These are phyloP conservation scores for Chalcis sispes DNA, from an alignment of 2,888 invertebrate species.

Conservation along the genomic window DNA sequence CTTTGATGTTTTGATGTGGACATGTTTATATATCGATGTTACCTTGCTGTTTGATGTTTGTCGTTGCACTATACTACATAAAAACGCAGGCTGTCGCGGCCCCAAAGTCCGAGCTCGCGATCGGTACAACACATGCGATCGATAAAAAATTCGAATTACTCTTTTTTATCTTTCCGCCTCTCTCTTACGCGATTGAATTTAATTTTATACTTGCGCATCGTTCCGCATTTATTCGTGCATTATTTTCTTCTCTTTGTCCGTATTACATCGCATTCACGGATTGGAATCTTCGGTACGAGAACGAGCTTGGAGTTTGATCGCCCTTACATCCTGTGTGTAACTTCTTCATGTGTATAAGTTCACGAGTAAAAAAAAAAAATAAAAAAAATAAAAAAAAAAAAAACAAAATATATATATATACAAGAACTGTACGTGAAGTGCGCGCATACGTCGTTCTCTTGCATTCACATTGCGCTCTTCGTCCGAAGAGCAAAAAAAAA, in stretches of 20 bases:
- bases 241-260: not conserved
- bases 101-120: constrained; percentile 51
- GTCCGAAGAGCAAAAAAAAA: constrained; percentile 12
- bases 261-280: too few relatives aligned
- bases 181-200: not conserved
- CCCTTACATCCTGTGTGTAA: constrained; percentile 46
- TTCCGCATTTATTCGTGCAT: not conserved
- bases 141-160: not conserved
- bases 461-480: constrained; percentile 42
- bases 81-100: constrained; percentile 54
- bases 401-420: too few relatives aligned
- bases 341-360: constrained; percentile 60
- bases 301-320: constrained; percentile 52
- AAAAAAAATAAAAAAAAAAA: too few relatives aligned
- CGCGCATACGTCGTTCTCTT: constrained; percentile 52
- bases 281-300: not conserved
- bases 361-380: constrained; percentile 51
- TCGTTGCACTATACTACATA: constrained; percentile 71
- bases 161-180: not conserved
- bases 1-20: constrained; percentile 75
- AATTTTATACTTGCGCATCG: too few relatives aligned
- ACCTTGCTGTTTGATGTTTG: constrained; percentile 76
- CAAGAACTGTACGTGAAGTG: constrained; percentile 58
- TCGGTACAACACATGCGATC: not conserved
- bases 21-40: constrained; percentile 73